These are phyloP conservation scores for Thalassoma bifasciatum DNA, from an alignment of 2,113 vertebrate genomes.

Conservation along the genomic window DNA sequence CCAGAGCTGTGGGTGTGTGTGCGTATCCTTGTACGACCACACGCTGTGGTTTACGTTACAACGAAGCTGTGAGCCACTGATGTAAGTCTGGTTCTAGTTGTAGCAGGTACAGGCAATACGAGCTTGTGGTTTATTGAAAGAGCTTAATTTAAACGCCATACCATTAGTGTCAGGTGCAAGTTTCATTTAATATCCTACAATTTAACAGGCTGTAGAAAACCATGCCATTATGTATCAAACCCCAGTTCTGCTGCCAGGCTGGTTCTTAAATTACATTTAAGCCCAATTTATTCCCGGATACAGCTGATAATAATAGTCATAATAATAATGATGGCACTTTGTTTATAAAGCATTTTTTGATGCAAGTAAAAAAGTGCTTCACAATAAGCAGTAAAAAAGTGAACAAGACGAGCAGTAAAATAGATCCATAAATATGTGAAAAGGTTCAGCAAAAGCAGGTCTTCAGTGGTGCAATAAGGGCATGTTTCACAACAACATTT, in stretches of 20 bases:
- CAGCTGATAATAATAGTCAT: too few relatives aligned
- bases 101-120: conserved; percentile 5
- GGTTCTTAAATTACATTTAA: conserved; percentile 21
- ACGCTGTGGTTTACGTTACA: conserved; percentile 74
- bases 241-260: neutral
- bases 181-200: conserved; percentile 17
- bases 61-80: conserved; percentile 28
- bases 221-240: neutral
- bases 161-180: conserved; percentile 3
- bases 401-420: too few relatives aligned
- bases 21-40: conserved; percentile 6
- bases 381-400: too few relatives aligned
- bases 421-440: too few relatives aligned
- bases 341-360: too few relatives aligned
- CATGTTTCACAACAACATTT: too few relatives aligned
- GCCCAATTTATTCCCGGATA: conserved; percentile 8
- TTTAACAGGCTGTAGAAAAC: neutral
- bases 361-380: too few relatives aligned
- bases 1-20: neutral
- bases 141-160: conserved; percentile 2
- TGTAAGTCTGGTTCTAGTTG: conserved; percentile 58
- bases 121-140: conserved; percentile 16
- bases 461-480: too few relatives aligned
- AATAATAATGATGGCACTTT: too few relatives aligned
- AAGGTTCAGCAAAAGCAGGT: too few relatives aligned